A percentile compares a stretch with the other conserved stretches of the same genome.
Evolutionary conservation across 2,797 vertebrate genomes (phyloP).

Genomic region (Potorous gilbertii): DNA sequence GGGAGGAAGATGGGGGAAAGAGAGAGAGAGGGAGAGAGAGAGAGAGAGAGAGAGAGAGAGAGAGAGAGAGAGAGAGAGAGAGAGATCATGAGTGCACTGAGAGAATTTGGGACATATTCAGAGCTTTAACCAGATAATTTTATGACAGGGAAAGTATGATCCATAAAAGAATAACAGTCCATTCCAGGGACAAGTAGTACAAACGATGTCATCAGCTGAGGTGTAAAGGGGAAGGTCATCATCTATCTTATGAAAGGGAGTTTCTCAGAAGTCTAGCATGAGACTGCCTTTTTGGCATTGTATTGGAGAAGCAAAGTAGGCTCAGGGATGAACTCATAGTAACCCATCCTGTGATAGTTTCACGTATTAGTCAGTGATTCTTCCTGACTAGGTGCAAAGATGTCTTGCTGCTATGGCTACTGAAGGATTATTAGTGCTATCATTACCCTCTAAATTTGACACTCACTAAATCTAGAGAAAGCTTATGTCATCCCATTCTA

Average conservation of each 20-base stretch:
- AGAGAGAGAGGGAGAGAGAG: no score
- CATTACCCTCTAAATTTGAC: neutral
- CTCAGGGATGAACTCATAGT: neutral
- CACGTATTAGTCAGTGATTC: neutral
- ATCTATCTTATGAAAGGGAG: neutral
- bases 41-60: neutral
- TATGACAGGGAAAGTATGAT: neutral
- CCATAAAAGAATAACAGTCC: neutral
- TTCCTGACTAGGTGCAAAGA: neutral
- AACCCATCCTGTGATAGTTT: neutral
- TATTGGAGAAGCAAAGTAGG: neutral
- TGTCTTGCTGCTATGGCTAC: neutral
- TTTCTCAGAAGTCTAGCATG: neutral
- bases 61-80: no score
- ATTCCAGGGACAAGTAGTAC: neutral
- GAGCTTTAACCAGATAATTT: neutral
- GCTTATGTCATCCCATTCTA: neutral
- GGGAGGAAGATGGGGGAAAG: accelerated
- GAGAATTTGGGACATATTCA: neutral
- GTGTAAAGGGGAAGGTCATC: neutral
- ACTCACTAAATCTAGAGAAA: neutral
- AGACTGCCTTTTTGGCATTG: neutral
- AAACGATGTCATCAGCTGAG: neutral
- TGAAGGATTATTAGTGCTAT: neutral
- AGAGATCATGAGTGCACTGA: neutral